These are phyloP conservation scores for Operophtera brumata DNA, from an alignment of 2,888 invertebrate species.

Conservation along the genomic window DNA sequence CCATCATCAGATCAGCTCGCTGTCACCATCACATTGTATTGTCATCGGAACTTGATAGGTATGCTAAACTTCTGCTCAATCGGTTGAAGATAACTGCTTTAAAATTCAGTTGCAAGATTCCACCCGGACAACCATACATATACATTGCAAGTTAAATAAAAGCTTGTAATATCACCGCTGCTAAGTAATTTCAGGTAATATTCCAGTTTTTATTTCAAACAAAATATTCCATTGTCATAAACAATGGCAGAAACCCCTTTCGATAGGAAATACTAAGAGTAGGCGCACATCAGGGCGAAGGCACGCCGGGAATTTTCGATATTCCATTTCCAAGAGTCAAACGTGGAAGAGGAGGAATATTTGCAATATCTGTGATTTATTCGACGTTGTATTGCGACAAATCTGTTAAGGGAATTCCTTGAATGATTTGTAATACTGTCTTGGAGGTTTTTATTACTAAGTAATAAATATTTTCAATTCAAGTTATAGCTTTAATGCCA, in stretches of 20 bases:
- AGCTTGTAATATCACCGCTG: no score
- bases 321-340: slow-evolving; percentile 7
- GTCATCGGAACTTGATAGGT: no score
- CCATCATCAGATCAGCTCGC: no score
- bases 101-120: no score
- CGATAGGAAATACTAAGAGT: not conserved
- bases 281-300: not conserved
- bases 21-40: no score
- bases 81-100: no score
- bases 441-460: not conserved
- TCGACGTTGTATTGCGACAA: slow-evolving; percentile 5
- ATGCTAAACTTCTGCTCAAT: no score
- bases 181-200: no score
- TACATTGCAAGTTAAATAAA: no score
- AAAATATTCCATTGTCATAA: not conserved
- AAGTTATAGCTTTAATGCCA: no score
- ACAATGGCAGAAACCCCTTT: not conserved
- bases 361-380: slow-evolving; percentile 20
- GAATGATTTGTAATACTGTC: not conserved
- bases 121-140: no score
- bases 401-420: slow-evolving; percentile 4
- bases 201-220: not conserved
- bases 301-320: not conserved
- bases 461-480: not conserved
- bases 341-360: slow-evolving; percentile 7